Evolutionary conservation across 2,797 vertebrate genomes (phyloP).

Genomic region (Discoglossus pictus): DNA sequence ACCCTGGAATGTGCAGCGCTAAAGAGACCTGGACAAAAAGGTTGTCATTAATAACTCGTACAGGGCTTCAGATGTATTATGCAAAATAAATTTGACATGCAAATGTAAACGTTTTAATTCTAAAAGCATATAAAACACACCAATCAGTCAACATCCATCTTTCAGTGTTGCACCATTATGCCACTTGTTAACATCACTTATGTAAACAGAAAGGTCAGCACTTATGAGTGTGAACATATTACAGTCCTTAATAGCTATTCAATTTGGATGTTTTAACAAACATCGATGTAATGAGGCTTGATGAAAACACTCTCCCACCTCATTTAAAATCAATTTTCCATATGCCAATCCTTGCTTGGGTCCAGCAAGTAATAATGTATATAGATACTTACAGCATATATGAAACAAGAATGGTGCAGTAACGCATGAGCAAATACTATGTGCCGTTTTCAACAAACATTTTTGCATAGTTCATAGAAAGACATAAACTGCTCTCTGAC

Average conservation of each 20-base stretch:
- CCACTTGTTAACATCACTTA: slow-evolving; percentile 35
- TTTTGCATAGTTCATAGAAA: too few species aligned
- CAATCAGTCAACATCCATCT: slow-evolving; percentile 25
- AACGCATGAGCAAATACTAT: too few species aligned
- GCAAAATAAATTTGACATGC: slow-evolving; percentile 28
- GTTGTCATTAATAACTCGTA: slow-evolving; percentile 19
- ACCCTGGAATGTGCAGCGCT: slow-evolving; percentile 28
- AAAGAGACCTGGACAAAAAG: slow-evolving; percentile 7
- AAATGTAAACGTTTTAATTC: slow-evolving; percentile 23
- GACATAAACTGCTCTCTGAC: too few species aligned
- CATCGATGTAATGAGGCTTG: slow-evolving; percentile 11
- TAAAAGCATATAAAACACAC: slow-evolving; percentile 14
- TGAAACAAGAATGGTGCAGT: too few species aligned
- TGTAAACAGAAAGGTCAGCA: slow-evolving; percentile 28
- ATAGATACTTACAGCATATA: too few species aligned
- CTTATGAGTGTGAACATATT: not conserved
- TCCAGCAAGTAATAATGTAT: too few species aligned
- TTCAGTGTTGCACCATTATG: slow-evolving; percentile 19
- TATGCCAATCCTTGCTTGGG: not conserved
- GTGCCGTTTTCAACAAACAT: too few species aligned
- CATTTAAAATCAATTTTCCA: slow-evolving; percentile 10
- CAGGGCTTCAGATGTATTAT: slow-evolving; percentile 2
- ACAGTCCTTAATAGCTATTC: slow-evolving; percentile 14
- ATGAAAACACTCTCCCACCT: slow-evolving; percentile 30
- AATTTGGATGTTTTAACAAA: slow-evolving; percentile 15